Evolutionary conservation across 2,797 vertebrate species (phyloP).

Genomic region (Nasua narica): DNA sequence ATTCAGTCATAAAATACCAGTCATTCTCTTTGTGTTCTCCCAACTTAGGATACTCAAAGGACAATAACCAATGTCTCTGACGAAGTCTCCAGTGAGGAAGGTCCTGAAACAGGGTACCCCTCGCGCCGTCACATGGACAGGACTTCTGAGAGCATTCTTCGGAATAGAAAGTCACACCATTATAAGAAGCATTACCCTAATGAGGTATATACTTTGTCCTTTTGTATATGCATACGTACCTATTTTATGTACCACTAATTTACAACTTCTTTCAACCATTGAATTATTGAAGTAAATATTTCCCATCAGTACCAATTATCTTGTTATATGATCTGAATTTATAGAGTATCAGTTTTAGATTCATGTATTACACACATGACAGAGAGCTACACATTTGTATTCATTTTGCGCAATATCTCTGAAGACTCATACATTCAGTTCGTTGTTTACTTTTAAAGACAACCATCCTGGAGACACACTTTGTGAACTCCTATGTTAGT

Average conservation of each 20-base stretch:
- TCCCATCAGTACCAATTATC: neutral
- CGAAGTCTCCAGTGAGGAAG: constrained; percentile 97
- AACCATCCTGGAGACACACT: neutral
- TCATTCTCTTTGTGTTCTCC: constrained; percentile 32
- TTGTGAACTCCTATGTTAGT: neutral
- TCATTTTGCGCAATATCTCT: neutral
- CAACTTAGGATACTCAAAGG: constrained; percentile 85
- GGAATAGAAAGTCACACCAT: constrained; percentile 93
- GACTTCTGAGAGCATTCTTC: constrained; percentile 87
- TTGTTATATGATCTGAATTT: neutral
- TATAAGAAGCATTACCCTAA: constrained; percentile 94
- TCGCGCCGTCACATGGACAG: constrained; percentile 87
- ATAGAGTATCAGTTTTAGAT: neutral
- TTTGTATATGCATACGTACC: neutral
- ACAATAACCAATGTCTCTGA: constrained; percentile 88
- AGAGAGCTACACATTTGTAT: neutral
- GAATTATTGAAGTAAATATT: neutral
- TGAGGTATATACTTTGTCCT: constrained; percentile 86
- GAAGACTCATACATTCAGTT: neutral
- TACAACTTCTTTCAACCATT: neutral
- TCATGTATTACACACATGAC: neutral
- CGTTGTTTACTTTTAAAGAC: neutral
- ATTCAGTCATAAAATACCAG: neutral
- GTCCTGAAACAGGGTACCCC: constrained; percentile 90
- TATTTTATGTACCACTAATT: neutral